A percentile compares a stretch with the other conserved stretches of the same genome.
Conservation (phyloP, 1,140 invertebrate species). For the Meteorus sp. region DNA sequence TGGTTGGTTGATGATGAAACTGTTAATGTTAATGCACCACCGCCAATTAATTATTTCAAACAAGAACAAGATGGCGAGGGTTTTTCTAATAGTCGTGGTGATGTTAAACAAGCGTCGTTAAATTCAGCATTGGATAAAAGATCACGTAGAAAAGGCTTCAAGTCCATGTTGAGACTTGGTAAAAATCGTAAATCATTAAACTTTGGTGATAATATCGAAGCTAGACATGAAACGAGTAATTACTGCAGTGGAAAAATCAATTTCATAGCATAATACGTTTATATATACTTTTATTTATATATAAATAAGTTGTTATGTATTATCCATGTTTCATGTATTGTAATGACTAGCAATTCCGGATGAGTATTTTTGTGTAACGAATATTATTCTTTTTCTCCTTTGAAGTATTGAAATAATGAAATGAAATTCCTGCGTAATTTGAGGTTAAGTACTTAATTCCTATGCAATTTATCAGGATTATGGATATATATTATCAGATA, state of each 20-base stretch:
- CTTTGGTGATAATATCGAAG: constrained; percentile 55
- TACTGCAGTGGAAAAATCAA: constrained; percentile 58
- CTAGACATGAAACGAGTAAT: constrained; percentile 52
- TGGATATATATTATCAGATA: too few species aligned
- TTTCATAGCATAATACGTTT: constrained; percentile 52
- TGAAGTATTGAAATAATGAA: neutral
- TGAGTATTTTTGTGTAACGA: neutral
- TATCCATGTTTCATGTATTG: too few species aligned
- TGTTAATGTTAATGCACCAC: too few species aligned
- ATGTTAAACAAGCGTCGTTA: constrained; percentile 69
- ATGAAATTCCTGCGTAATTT: neutral
- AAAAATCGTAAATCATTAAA: constrained; percentile 57
- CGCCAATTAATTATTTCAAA: constrained; percentile 49
- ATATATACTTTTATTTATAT: too few species aligned
- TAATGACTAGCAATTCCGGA: too few species aligned
- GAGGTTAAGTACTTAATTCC: neutral
- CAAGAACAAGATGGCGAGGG: constrained; percentile 63
- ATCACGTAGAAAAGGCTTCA: constrained; percentile 75
- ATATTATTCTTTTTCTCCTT: neutral
- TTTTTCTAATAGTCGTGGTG: constrained; percentile 66
- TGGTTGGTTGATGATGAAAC: constrained; percentile 66
- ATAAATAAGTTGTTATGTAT: too few species aligned
- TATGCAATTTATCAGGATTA: too few species aligned
- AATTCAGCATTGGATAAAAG: constrained; percentile 68
- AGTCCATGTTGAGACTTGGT: constrained; percentile 73